Conservation (phyloP, 2,888 invertebrate species). For the Lucinisca nassula region DNA sequence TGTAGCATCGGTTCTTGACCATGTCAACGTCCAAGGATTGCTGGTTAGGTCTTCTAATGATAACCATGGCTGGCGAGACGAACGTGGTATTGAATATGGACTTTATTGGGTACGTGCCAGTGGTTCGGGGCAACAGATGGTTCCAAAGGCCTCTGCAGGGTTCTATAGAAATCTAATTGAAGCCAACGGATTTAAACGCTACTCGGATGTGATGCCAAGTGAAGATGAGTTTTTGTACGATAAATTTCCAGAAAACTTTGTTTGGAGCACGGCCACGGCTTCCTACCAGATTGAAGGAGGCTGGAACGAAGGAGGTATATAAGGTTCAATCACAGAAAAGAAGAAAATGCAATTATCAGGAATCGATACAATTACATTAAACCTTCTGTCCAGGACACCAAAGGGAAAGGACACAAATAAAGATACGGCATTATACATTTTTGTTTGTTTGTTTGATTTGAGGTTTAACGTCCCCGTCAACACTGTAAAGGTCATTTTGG, state of each 20-base stretch:
- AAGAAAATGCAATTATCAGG: too few relatives aligned
- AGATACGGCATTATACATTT: too few relatives aligned
- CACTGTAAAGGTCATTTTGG: too few relatives aligned
- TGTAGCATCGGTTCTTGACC: too few relatives aligned
- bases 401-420: too few relatives aligned
- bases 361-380: too few relatives aligned
- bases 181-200: constrained; percentile 36
- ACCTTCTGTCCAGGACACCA: too few relatives aligned
- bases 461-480: too few relatives aligned
- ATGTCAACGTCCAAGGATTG: constrained; percentile 90
- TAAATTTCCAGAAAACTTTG: constrained; percentile 82
- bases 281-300: constrained; percentile 91
- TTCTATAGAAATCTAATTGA: constrained; percentile 72
- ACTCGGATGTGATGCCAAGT: constrained; percentile 19
- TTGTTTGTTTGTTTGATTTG: too few relatives aligned
- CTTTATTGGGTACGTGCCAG: constrained; percentile 92
- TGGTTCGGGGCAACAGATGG: constrained; percentile 91
- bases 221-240: constrained; percentile 73
- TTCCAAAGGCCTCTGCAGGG: constrained; percentile 90
- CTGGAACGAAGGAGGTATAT: constrained; percentile 90
- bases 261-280: constrained; percentile 88
- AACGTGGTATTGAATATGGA: constrained; percentile 92
- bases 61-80: constrained; percentile 94
- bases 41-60: constrained; percentile 94
- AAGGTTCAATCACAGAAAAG: too few relatives aligned